Evolutionary conservation across 2,113 vertebrate species (phyloP), one percentile per base, ranked within the genome.

Genomic region (Sinocyclocheilus anophthalmus): DNA sequence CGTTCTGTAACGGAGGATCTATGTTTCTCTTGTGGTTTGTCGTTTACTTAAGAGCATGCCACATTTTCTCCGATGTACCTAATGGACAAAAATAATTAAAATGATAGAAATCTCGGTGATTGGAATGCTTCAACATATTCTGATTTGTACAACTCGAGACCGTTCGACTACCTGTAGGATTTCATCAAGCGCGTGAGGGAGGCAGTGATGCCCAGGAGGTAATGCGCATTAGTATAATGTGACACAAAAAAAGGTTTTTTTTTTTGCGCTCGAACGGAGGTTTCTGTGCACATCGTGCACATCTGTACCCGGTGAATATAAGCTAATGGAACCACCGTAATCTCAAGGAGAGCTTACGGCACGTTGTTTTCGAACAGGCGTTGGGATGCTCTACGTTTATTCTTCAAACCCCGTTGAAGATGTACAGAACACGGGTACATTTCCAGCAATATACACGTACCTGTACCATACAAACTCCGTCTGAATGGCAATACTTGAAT

Each of bases 141-240:
- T 26, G 39, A 42, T 78, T 65, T 55, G 69, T 72, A 18, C 10
- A 79, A 63, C 80, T 81, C 70, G 84, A 76, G 76, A 84, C 65
- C 84, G 26, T 83, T 83, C 59, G 82, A 86, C 88, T 84, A 88
- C 88, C 88, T 88, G 88, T 88, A 88, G 88, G 88, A 88, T 86
- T 84, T 61, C 87, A 84, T 83, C 61, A 48, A 77, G 61, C 39
- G 85, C 72, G 80, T 65, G 42, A 76, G 42, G 69, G 70, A 76
- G 59, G 65, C 48, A 65, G 33, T 37, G 24, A 55, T 42, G 63
- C 72, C 63, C 78, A 55, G 57, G 78, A 81, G 75, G 77, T 30
- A 82, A 55, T 67, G 78, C 82, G 57, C 77, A 72, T 55, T 30
- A 26, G 10, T 30, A 48, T 45, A 42, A 53, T 82, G 85, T 86